Evolutionary conservation across 2,888 invertebrate species (phyloP).

Genomic region (Leucophora obtusa): DNA sequence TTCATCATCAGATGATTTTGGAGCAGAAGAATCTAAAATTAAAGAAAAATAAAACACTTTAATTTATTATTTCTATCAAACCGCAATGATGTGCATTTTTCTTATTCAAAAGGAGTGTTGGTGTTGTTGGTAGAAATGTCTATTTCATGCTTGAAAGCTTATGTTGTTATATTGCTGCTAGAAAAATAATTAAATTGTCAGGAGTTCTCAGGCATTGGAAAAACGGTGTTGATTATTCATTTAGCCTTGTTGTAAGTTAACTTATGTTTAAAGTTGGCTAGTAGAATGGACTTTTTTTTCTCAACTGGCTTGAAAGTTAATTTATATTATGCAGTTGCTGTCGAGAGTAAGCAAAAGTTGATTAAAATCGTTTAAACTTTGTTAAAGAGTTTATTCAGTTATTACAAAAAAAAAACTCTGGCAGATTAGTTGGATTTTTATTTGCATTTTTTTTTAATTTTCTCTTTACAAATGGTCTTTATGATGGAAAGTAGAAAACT

Average conservation of each 20-base stretch:
- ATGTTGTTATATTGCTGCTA: conserved; percentile 9
- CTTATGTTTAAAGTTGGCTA: background rate
- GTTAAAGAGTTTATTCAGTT: conserved; percentile 54
- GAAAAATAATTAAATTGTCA: conserved; percentile 55
- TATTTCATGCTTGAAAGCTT: conserved; percentile 68
- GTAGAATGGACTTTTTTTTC: conserved; percentile 1
- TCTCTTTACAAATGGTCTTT: conserved; percentile 8
- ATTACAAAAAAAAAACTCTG: conserved; percentile 11
- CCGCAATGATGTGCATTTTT: background rate
- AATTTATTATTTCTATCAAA: background rate
- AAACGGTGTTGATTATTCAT: background rate
- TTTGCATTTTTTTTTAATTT: background rate
- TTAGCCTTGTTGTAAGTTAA: background rate
- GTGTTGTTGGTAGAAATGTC: conserved; percentile 64
- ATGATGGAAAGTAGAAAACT: conserved; percentile 4
- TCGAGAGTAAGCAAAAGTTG: conserved; percentile 52
- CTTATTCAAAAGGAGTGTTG: background rate
- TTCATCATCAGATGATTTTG: conserved; percentile 81
- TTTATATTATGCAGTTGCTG: conserved; percentile 57
- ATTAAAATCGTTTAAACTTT: conserved; percentile 61
- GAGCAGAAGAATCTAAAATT: conserved; percentile 80
- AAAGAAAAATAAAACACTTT: conserved; percentile 10
- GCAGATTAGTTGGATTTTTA: conserved; percentile 42
- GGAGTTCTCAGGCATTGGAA: conserved; percentile 6
- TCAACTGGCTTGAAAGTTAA: conserved; percentile 38